Evolutionary conservation across 2,113 vertebrate species (phyloP), one percentile per base, ranked within the genome.

Genomic region (Elachura formosa): DNA sequence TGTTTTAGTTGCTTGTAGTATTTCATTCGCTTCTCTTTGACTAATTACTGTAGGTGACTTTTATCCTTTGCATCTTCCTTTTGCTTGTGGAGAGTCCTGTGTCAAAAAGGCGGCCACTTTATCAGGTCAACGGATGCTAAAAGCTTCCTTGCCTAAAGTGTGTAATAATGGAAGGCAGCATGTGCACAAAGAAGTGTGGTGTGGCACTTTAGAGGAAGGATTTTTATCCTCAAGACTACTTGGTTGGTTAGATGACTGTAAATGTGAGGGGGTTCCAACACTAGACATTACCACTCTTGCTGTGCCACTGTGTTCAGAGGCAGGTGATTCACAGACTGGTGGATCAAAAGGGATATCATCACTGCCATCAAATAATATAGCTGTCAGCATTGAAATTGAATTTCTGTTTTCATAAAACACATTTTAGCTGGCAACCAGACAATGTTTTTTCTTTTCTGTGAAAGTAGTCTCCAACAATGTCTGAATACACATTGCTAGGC

Each of bases 391-490:
- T 72, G 85, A 81, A 78, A 96, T 86, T 80, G 51, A 72, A 78
- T 90, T 93, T 94, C 25, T 94, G 0, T 96, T 96, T 96, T 84
- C 59, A 56, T 95, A 75, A 94, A 91, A 56, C 22, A 76, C 11
- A 14, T 61, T 87, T 94, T 71, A 87, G 43, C 24, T 62, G 59
- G 54, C 33, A 93, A 25, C 24, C 0, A 7, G 68, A 81, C 76
- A 41, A 38, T 14, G 25, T 38, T 81, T 64, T 93, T 86, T 81
- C 22, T 34, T 78, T 86, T 80, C 58, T 66, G 59, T 69, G 59
- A 62, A 73, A 81, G 38, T 6, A 67, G 56, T 72, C 33, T 74
- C 56, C 41, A 75, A 28, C 56, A 9, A 40, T 26, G 26, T 68
- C 54, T 94, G 86, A 90, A 88, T 72, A 41, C 11, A 34, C 29